These are phyloP conservation scores for Hybognathus amarus DNA, from an alignment of 2,797 vertebrate genomes.

Conservation along the genomic window DNA sequence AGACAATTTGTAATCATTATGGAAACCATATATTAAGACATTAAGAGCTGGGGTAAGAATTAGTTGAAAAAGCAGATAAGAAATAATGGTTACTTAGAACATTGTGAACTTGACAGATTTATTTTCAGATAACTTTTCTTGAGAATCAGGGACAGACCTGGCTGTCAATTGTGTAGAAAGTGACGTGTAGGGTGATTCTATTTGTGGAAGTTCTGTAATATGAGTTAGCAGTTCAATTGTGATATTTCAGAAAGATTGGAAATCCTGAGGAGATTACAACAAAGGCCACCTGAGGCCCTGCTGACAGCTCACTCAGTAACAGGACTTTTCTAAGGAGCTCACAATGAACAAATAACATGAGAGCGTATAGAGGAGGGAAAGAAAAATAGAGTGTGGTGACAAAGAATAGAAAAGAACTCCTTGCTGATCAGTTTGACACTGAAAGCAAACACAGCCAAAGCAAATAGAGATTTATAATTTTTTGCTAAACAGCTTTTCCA, in stretches of 20 bases:
- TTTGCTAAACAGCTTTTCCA: neutral
- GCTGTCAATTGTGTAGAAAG: conserved; percentile 27
- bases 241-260: conserved; percentile 65
- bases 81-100: conserved; percentile 24
- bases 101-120: conserved; percentile 40
- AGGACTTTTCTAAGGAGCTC: conserved; percentile 13
- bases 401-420: neutral
- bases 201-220: conserved; percentile 36
- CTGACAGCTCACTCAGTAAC: conserved; percentile 33
- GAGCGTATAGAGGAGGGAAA: neutral
- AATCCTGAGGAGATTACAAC: conserved; percentile 62
- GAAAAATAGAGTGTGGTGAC: neutral
- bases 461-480: no score
- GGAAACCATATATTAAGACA: conserved; percentile 1
- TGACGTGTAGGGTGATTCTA: conserved; percentile 27
- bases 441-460: neutral
- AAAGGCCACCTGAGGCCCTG: conserved; percentile 64
- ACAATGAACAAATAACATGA: conserved; percentile 6
- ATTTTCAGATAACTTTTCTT: conserved; percentile 42
- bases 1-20: neutral
- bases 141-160: conserved; percentile 19
- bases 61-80: conserved; percentile 1
- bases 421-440: neutral
- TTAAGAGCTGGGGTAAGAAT: neutral
- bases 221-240: conserved; percentile 36